These are phyloP conservation scores for Malthinus flaveolus DNA, from an alignment of 2,888 invertebrate species.

Conservation along the genomic window DNA sequence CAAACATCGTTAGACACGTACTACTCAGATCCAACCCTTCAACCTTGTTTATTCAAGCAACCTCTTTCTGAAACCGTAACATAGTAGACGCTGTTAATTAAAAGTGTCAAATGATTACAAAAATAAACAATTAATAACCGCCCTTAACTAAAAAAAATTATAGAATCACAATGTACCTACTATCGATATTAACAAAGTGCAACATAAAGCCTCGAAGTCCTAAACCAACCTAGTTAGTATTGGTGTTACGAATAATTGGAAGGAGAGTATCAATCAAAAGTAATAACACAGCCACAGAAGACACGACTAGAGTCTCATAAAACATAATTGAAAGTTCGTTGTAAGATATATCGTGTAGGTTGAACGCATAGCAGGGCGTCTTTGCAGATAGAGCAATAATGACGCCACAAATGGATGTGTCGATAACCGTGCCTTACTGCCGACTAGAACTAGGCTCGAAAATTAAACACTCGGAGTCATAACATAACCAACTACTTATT, in stretches of 20 bases:
- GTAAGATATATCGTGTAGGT: conserved; percentile 45
- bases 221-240: neutral
- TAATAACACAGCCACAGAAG: conserved; percentile 4
- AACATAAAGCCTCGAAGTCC: too few relatives aligned
- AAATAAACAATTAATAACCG: too few relatives aligned
- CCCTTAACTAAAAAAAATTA: too few relatives aligned
- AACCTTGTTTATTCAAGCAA: too few relatives aligned
- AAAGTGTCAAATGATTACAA: too few relatives aligned
- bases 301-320: conserved; percentile 22
- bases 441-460: conserved; percentile 19
- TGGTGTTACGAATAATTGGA: neutral
- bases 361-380: conserved; percentile 41
- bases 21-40: too few relatives aligned
- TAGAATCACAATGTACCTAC: too few relatives aligned
- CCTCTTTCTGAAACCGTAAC: too few relatives aligned
- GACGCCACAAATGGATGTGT: conserved; percentile 48
- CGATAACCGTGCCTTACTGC: conserved; percentile 40
- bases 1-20: too few relatives aligned
- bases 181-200: too few relatives aligned
- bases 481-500: neutral
- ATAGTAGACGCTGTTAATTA: too few relatives aligned
- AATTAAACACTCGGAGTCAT: conserved; percentile 27
- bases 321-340: conserved; percentile 51
- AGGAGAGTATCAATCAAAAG: conserved; percentile 4
- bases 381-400: conserved; percentile 45